These are phyloP conservation scores for Spisula subtruncata DNA, from an alignment of 2,888 invertebrate genomes.

Conservation along the genomic window DNA sequence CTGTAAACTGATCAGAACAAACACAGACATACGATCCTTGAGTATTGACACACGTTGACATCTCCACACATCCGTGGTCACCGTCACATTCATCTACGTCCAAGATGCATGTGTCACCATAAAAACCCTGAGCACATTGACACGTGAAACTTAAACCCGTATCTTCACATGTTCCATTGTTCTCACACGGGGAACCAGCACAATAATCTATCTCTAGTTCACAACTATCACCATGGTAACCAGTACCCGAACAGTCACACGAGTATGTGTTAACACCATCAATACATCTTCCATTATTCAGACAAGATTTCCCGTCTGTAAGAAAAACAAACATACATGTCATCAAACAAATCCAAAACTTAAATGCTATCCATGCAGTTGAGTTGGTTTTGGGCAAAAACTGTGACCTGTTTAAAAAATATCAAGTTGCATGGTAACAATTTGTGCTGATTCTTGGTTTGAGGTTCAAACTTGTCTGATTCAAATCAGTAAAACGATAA, in stretches of 20 bases:
- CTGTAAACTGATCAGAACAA: slow-evolving; percentile 68
- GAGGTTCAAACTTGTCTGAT: no score
- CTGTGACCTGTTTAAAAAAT: no score
- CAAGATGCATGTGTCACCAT: slow-evolving; percentile 65
- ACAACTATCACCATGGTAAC: slow-evolving; percentile 75
- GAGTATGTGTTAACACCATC: slow-evolving; percentile 75
- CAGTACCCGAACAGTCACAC: slow-evolving; percentile 81
- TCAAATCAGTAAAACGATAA: no score
- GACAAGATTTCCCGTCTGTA: slow-evolving; percentile 75
- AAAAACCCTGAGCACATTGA: slow-evolving; percentile 65
- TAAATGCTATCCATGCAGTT: no score
- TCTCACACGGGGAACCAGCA: slow-evolving; percentile 72
- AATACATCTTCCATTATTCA: slow-evolving; percentile 77
- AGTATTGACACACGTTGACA: slow-evolving; percentile 72
- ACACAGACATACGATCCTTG: slow-evolving; percentile 75
- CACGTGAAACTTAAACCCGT: slow-evolving; percentile 70
- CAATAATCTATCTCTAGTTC: slow-evolving; percentile 69
- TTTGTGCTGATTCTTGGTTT: no score
- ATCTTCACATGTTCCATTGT: slow-evolving; percentile 79
- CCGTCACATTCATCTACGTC: slow-evolving; percentile 77
- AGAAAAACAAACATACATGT: neutral
- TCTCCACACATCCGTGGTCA: slow-evolving; percentile 69
- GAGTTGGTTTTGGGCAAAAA: no score
- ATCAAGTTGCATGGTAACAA: no score
- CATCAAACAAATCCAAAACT: no score